Evolutionary conservation across 2,113 vertebrate species (phyloP), one percentile per base, ranked within the genome.

Genomic region (Hymenochirus boettgeri): DNA sequence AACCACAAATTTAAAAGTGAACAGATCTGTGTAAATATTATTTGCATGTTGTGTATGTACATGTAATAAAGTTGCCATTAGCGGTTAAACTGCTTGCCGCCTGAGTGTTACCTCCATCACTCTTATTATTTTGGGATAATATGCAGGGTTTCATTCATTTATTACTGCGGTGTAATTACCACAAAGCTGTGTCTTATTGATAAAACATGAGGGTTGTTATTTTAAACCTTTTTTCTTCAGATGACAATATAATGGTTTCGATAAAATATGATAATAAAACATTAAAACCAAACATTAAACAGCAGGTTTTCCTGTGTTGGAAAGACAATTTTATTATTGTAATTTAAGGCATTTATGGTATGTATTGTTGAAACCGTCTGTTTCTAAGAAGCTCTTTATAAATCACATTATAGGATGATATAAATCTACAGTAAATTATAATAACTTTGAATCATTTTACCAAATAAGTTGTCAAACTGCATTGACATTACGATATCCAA

Each of bases 401-500:
- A 37, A 51, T 31, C 22, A 50, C 19, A 47, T 23, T 22, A 21
- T n/a, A n/a, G 24, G 37, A 33, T 56, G 57, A 47, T 3, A 47
- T 50, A 57, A 65, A 57, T 35, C 24, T 35, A 18, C 42, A 26
- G 31, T 53, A 35, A 57, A 53, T 60, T 45, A 53, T 53, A 69
- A 60, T 60, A 69, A 52, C 35, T 25, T 69, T 60, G 10, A 24
- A 53, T 60, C 53, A 60, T 45, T 53, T 57, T 42, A 59, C 46
- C 57, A 37, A 60, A 21, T 53, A 60, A 60, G 45, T 50, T 69
- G 65, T 69, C 65, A 69, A 52, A 42, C 65, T 22, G 25, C 56
- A 60, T 69, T 53, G 65, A 69, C 45, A 69, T 69, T 69, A 59
- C 65, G 60, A 60, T 60, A 56, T 59, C 29, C 57, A 15, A 60